Base-by-base conservation (phyloP, 2,888 invertebrate species). In the Sinohyriopsis cumingii region DNA sequence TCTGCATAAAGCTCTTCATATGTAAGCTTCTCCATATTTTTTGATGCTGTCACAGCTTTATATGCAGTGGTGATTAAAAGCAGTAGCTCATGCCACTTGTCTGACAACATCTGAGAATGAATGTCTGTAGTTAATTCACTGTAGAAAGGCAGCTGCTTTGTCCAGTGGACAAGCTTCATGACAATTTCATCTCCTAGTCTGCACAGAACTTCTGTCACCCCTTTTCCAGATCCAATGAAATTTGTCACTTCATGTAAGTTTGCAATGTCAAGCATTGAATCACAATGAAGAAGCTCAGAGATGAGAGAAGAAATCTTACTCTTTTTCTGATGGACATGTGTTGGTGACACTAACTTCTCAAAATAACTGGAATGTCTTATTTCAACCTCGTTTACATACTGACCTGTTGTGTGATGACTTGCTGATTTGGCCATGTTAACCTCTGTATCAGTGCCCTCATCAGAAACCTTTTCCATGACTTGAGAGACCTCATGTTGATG, bases 111-210 rank as follows among this genome's bases (percentile, higher is more conserved):
- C 91, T 96, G 95, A 78, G 98, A 98, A 68, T 85, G 84, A 18
- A 91, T 95, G 91, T 97, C 96, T 87, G 98, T 96, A 67, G 98
- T 98, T 83, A 99, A 94, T 91, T 98, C 97, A 91, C 95, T 93
- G 91, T 98, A 99, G 92, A 99, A 99, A 71, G 99, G 98, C 91
- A 99, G 92, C 91, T 97, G 94, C 91, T 98, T 98, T 87, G 98
- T 98, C 99, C 99, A 99, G 91, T 97, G 97, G 82, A 99, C 98
- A 92, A 99, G 93, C 92, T 98, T 97, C 92, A 96, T 96, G 71
- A 99, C 98, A 87, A 99, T 98, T 82, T 97, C 97, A 92, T 99
- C 98, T 67, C 98, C 98, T 88, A 98, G 96, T 91, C 95, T 95
- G 92, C 96, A 96, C 84, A 98, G 93, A 91, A 80, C 78, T 64